A percentile compares a stretch with the other conserved stretches of the same genome.
phyloP scores from a whole-genome alignment of 2,797 vertebrate species.

The Melanotaenia trifasciata region DNA sequence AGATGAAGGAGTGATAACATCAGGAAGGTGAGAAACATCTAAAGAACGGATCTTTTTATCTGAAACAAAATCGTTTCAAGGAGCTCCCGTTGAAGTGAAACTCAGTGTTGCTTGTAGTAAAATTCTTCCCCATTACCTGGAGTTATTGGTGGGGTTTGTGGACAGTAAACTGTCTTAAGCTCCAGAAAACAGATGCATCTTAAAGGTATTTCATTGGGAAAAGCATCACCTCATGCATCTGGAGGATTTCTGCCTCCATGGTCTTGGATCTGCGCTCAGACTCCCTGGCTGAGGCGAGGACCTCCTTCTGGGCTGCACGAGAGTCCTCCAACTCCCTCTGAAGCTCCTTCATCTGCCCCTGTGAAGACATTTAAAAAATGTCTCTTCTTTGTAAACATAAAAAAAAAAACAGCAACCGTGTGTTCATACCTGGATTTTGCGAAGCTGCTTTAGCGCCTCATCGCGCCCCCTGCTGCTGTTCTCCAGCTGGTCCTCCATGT shows the following conservation, averaged over 20 bases:
- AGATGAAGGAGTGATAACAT: background rate
- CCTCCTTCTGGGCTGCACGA: conserved; percentile 90
- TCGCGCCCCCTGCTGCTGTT: conserved; percentile 90
- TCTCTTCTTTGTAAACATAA: too few relatives aligned
- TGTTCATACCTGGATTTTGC: conserved; percentile 89
- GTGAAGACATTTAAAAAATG: background rate
- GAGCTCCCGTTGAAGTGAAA: background rate
- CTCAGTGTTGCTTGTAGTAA: background rate
- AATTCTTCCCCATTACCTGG: background rate
- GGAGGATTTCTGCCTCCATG: conserved; percentile 91
- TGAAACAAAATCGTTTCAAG: background rate
- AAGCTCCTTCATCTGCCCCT: conserved; percentile 97
- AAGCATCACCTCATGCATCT: conserved; percentile 91
- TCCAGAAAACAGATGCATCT: too few relatives aligned
- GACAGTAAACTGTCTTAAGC: too few relatives aligned
- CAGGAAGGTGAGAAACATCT: background rate
- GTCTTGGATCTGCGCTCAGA: conserved; percentile 93
- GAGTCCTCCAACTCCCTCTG: conserved; percentile 96
- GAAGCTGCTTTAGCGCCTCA: conserved; percentile 93
- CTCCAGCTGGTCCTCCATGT: conserved; percentile 92
- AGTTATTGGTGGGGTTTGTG: too few relatives aligned
- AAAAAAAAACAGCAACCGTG: too few relatives aligned
- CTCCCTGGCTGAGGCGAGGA: conserved; percentile 90
- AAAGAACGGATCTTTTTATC: too few relatives aligned
- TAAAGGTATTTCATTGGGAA: too few relatives aligned